A percentile compares a stretch with the other conserved stretches of the same genome.
phyloP scores from a whole-genome alignment of 2,797 vertebrate species.

The Mionectes olivaceus region DNA sequence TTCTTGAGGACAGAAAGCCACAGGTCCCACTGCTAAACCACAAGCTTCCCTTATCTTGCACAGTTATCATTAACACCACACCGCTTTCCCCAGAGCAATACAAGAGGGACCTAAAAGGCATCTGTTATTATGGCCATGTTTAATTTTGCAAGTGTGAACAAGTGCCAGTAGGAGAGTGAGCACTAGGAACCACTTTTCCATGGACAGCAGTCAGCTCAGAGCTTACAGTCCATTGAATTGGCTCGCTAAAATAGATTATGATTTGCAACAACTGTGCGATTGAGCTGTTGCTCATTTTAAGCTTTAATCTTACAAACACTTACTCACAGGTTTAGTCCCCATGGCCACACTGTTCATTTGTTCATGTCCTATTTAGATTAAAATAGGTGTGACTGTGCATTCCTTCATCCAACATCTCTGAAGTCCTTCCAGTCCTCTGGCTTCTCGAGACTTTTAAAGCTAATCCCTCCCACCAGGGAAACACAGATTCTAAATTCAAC shows the following conservation, averaged over 20 bases:
- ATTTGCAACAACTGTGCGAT: not conserved
- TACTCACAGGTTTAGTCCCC: not conserved
- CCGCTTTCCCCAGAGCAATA: not conserved
- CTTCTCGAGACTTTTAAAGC: not conserved
- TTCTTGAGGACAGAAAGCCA: not conserved
- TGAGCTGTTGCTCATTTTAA: not conserved
- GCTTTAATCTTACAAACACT: not conserved
- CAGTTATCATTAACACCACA: not conserved
- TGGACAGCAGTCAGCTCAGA: not conserved
- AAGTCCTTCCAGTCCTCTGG: not conserved
- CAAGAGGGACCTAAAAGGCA: rapidly evolving
- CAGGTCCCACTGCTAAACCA: not conserved
- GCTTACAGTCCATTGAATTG: not conserved
- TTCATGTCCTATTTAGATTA: not conserved
- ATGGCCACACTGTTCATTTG: rapidly evolving
- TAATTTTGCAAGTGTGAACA: not conserved
- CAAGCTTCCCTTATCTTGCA: not conserved
- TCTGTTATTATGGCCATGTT: not conserved
- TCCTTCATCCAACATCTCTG: not conserved
- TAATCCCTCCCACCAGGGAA: not conserved
- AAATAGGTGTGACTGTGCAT: not conserved
- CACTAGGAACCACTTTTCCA: not conserved
- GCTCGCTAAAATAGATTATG: not conserved
- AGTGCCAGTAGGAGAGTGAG: not conserved
- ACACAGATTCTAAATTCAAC: not conserved